phyloP scores from a whole-genome alignment of 2,797 vertebrate genomes.

The Bradypus variegatus region DNA sequence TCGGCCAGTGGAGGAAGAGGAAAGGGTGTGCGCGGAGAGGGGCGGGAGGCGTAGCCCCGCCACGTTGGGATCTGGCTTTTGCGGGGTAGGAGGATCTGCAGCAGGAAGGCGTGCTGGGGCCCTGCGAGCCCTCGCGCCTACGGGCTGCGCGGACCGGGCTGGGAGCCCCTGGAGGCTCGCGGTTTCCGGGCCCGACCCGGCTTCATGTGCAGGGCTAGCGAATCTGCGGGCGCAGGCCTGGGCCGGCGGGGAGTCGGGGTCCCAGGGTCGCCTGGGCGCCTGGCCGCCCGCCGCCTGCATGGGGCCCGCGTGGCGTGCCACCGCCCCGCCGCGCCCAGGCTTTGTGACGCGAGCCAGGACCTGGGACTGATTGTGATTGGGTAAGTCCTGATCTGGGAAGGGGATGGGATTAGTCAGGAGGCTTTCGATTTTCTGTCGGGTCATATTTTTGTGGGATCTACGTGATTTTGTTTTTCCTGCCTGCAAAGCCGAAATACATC shows the following conservation, averaged over 20 bases:
- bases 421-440: accelerated
- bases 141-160: not conserved
- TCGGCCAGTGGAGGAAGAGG: not conserved
- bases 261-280: not conserved
- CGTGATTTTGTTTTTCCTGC: not conserved
- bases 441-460: not conserved
- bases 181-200: not conserved
- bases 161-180: not conserved
- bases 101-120: not conserved
- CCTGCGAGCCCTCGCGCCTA: not conserved
- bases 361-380: constrained; percentile 69
- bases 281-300: constrained; percentile 10
- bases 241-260: not conserved
- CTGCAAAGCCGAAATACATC: not conserved
- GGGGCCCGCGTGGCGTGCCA: not conserved
- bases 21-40: not conserved
- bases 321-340: not conserved
- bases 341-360: not conserved
- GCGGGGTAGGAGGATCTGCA: not conserved
- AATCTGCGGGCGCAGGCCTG: constrained; percentile 6
- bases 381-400: constrained; percentile 62
- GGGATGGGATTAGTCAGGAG: not conserved
- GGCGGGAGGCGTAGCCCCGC: not conserved
- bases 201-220: not conserved
- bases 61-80: not conserved